phyloP scores from a whole-genome alignment of 1,140 invertebrate genomes.

The fruit fly (Drosophila melanogaster) region DNA sequence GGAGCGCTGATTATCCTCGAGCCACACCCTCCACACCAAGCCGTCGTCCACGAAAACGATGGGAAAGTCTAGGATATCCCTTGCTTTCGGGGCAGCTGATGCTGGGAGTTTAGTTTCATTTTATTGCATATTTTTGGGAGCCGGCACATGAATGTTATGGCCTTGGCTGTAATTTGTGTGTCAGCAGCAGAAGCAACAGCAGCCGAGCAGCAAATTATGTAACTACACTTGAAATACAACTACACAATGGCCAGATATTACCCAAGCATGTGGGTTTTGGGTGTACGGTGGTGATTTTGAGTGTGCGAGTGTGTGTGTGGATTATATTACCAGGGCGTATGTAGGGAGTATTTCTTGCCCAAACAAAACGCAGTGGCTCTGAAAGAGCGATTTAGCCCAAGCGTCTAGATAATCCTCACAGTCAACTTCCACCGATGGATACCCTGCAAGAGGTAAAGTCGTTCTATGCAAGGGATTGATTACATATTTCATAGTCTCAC shows the following conservation, averaged over 20 bases:
- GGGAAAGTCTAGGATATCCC: slow-evolving; percentile 2
- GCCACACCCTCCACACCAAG: neutral
- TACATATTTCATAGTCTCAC: neutral
- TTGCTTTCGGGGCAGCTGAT: slow-evolving; percentile 53
- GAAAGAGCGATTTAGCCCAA: slow-evolving; percentile 24
- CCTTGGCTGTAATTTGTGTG: slow-evolving; percentile 74
- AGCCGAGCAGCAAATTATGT: slow-evolving; percentile 76
- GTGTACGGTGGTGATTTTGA: neutral
- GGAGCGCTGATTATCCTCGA: slow-evolving; percentile 47
- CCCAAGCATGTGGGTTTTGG: slow-evolving; percentile 16
- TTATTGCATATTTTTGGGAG: slow-evolving; percentile 77
- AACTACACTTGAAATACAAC: slow-evolving; percentile 75
- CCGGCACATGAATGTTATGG: slow-evolving; percentile 71
- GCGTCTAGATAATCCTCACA: slow-evolving; percentile 4
- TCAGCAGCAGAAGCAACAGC: slow-evolving; percentile 51
- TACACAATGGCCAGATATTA: slow-evolving; percentile 70
- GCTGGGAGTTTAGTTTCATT: slow-evolving; percentile 61
- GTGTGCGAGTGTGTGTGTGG: slow-evolving; percentile 27
- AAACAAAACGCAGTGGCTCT: slow-evolving; percentile 52
- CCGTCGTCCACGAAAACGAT: neutral
- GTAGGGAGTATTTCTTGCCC: slow-evolving; percentile 58
- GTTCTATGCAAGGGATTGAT: no score
- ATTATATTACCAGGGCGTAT: slow-evolving; percentile 58
- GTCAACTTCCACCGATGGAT: neutral
- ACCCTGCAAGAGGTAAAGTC: neutral